Conservation (phyloP, 2,888 invertebrate genomes). For the Nomada flava region DNA sequence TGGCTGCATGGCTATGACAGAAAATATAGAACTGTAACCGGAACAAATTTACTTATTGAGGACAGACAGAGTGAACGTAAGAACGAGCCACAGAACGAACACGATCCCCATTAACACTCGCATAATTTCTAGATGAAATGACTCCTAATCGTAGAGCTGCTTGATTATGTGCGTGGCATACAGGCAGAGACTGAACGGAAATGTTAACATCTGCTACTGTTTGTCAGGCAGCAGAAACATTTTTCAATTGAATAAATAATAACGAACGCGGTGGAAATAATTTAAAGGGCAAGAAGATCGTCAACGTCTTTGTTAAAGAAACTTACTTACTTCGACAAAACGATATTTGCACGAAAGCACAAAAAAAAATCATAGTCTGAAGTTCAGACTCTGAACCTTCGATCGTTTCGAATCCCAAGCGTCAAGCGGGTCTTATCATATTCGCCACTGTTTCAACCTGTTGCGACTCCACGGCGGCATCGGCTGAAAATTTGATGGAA, state of each 20-base stretch:
- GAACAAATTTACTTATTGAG: constrained; percentile 34
- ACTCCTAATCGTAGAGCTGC: too few relatives aligned
- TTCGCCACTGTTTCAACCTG: constrained; percentile 66
- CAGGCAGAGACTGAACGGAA: too few relatives aligned
- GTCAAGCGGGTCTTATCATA: constrained; percentile 39
- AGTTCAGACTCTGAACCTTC: too few relatives aligned
- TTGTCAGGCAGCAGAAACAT: too few relatives aligned
- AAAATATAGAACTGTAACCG: constrained; percentile 22
- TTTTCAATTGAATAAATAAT: too few relatives aligned
- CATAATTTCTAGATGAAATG: constrained; percentile 9
- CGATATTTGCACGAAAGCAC: too few relatives aligned
- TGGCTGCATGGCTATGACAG: constrained; percentile 21
- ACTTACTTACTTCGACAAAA: not conserved
- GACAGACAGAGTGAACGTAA: not conserved
- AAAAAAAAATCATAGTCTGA: too few relatives aligned
- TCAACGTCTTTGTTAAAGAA: too few relatives aligned
- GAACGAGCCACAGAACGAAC: constrained; percentile 10
- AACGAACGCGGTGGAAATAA: too few relatives aligned
- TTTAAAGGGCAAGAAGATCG: too few relatives aligned
- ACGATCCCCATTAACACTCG: constrained; percentile 22
- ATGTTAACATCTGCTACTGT: too few relatives aligned
- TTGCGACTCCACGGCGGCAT: constrained; percentile 48
- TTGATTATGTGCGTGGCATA: too few relatives aligned
- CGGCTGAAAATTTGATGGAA: constrained; percentile 54
- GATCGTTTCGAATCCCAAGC: not conserved